These are phyloP conservation scores for Sarcophaga subvicina DNA, from an alignment of 2,888 invertebrate genomes.

Conservation along the genomic window DNA sequence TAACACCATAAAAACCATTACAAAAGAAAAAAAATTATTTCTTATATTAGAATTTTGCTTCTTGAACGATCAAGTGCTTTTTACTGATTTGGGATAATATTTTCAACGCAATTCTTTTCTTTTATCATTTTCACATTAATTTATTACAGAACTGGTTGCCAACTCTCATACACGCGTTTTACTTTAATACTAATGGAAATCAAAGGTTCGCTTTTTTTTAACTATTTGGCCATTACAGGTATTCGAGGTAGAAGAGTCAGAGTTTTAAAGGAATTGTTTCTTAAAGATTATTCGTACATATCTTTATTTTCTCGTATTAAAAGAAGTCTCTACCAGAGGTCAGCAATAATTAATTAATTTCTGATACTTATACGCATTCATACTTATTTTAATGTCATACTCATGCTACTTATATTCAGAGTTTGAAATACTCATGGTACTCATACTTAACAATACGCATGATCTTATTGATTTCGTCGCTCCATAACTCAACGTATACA, in stretches of 20 bases:
- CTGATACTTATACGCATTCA: too few relatives aligned
- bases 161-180: background rate
- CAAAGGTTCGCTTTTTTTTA: background rate
- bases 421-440: too few relatives aligned
- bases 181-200: background rate
- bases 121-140: background rate
- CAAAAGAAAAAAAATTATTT: background rate
- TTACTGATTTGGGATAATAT: slow-evolving; percentile 10
- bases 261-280: background rate
- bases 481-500: too few relatives aligned
- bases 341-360: too few relatives aligned
- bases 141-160: slow-evolving; percentile 13
- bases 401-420: too few relatives aligned
- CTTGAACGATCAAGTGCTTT: slow-evolving; percentile 23
- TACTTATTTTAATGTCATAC: too few relatives aligned
- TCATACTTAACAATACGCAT: too few relatives aligned
- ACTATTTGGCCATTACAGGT: background rate
- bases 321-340: too few relatives aligned
- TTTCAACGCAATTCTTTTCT: slow-evolving; percentile 20
- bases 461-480: too few relatives aligned
- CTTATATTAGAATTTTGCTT: slow-evolving; percentile 5
- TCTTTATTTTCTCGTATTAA: too few relatives aligned
- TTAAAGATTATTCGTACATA: background rate
- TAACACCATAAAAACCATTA: slow-evolving; percentile 43
- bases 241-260: background rate